Conservation (phyloP, 1,140 invertebrate genomes). For the Oncopodura yosiiana region DNA sequence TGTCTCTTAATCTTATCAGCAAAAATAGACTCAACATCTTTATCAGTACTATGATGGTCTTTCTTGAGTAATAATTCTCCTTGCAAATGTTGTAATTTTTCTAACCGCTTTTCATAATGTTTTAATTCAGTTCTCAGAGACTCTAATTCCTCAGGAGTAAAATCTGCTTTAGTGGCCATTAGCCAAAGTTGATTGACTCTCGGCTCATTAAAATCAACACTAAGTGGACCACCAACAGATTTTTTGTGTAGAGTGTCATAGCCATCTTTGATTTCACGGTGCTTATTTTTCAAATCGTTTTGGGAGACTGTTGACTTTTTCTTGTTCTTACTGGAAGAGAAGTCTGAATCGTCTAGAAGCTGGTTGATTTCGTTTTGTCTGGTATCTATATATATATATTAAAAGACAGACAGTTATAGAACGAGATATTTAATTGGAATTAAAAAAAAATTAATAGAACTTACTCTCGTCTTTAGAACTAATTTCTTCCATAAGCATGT, state of each 20-base stretch:
- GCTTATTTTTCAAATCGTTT: conserved; percentile 51
- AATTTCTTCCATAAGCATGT: conserved; percentile 61
- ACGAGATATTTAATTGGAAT: neutral
- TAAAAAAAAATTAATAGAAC: neutral
- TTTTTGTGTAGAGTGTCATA: conserved; percentile 67
- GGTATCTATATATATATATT: too few relatives aligned
- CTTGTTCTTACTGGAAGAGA: neutral
- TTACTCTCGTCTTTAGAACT: conserved; percentile 42
- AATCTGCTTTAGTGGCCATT: conserved; percentile 65
- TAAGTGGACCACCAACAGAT: conserved; percentile 60
- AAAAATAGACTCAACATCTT: conserved; percentile 50
- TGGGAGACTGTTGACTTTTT: neutral
- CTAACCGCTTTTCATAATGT: conserved; percentile 74
- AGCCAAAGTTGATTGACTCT: conserved; percentile 81
- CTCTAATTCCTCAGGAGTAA: conserved; percentile 65
- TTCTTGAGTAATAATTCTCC: conserved; percentile 57
- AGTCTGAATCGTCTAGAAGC: neutral
- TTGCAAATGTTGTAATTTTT: conserved; percentile 72
- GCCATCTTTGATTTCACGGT: conserved; percentile 64
- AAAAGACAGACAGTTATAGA: too few relatives aligned
- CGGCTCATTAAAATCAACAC: conserved; percentile 75
- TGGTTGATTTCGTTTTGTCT: conserved; percentile 4
- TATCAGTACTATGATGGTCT: conserved; percentile 41
- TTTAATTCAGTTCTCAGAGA: conserved; percentile 75
- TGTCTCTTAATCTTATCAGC: conserved; percentile 71